Evolutionary conservation across 2,797 vertebrate species (phyloP).

Genomic region (Characodon lateralis): DNA sequence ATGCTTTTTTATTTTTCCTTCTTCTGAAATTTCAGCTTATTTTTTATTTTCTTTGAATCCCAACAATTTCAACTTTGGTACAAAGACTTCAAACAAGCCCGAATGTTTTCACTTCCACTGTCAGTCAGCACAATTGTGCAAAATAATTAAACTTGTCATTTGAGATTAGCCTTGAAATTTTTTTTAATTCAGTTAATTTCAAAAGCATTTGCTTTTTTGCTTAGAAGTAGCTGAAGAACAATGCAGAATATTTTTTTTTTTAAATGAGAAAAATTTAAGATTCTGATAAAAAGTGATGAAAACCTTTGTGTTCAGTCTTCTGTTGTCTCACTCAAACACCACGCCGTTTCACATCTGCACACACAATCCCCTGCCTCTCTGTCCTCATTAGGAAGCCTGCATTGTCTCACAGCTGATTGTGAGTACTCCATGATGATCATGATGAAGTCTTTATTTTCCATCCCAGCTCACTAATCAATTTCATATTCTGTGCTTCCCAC

Average conservation of each 20-base stretch:
- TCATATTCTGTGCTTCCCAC: constrained; percentile 61
- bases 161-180: constrained; percentile 37
- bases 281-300: background rate
- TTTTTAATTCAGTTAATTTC: constrained; percentile 30
- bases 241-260: constrained; percentile 1
- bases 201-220: constrained; percentile 32
- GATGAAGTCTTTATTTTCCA: constrained; percentile 79
- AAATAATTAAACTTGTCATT: constrained; percentile 41
- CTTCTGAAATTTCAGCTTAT: background rate
- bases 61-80: background rate
- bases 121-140: constrained; percentile 7
- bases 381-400: constrained; percentile 65
- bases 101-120: background rate
- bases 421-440: constrained; percentile 71
- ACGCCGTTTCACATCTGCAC: constrained; percentile 46
- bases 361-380: constrained; percentile 39
- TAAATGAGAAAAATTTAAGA: constrained; percentile 4
- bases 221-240: constrained; percentile 8
- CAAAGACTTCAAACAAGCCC: constrained; percentile 5
- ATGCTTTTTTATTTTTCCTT: background rate
- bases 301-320: constrained; percentile 17
- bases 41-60: background rate
- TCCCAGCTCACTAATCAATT: constrained; percentile 76
- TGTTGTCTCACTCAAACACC: constrained; percentile 20
- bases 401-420: constrained; percentile 75